Evolutionary conservation across 2,888 invertebrate species (phyloP).

Genomic region (Diarsia rubi): DNA sequence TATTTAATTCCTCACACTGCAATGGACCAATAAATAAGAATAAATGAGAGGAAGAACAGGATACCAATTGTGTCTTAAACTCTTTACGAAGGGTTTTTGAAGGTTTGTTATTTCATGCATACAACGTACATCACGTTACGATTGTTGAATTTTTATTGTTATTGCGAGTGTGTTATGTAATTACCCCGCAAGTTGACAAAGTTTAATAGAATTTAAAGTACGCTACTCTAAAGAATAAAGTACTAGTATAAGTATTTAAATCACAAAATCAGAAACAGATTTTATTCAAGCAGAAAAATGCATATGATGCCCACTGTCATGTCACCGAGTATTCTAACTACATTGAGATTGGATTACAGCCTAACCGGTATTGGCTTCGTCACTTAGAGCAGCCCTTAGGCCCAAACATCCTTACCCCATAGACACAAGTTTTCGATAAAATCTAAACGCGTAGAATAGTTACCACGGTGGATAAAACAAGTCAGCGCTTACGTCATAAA

Average conservation of each 20-base stretch:
- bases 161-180: neutral
- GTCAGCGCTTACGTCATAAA: slow-evolving; percentile 43
- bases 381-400: neutral
- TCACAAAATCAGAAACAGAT: neutral
- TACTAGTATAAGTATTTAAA: neutral
- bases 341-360: neutral
- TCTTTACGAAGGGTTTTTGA: neutral
- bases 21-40: neutral
- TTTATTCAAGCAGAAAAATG: neutral
- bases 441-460: neutral
- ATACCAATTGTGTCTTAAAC: neutral
- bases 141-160: neutral
- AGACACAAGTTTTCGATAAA: neutral
- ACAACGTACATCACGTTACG: neutral
- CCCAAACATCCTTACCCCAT: neutral
- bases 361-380: neutral
- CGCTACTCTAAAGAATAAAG: neutral
- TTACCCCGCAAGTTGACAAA: neutral
- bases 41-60: neutral
- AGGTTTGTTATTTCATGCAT: neutral
- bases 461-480: slow-evolving; percentile 2
- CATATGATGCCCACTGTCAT: neutral
- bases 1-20: too few relatives aligned
- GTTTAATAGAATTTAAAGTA: neutral
- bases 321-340: neutral